Evolutionary conservation across 2,888 invertebrate species (phyloP).

Genomic region (Cryptocephalus moraei): DNA sequence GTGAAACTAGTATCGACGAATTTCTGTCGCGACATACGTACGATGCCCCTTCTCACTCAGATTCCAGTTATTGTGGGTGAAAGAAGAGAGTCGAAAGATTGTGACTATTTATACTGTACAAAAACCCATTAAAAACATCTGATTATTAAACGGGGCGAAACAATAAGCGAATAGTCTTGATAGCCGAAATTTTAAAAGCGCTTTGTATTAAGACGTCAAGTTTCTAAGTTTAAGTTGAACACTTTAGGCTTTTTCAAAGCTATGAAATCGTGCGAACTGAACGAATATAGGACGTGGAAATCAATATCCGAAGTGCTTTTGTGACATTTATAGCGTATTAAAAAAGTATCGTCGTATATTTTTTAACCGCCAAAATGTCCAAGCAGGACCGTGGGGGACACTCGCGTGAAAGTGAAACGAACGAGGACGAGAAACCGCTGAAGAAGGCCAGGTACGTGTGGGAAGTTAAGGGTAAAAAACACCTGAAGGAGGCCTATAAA

Average conservation of each 20-base stretch:
- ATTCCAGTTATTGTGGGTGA: no score
- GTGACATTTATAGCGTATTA: no score
- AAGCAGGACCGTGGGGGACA: constrained; percentile 34
- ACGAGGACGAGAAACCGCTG: constrained; percentile 47
- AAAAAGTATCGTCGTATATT: no score
- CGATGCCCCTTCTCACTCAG: no score
- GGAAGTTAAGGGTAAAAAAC: constrained; percentile 57
- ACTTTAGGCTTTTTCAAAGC: neutral
- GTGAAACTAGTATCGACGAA: no score
- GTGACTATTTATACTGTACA: neutral
- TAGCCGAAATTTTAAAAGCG: neutral
- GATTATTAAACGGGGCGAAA: constrained; percentile 16
- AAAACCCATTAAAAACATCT: constrained; percentile 21
- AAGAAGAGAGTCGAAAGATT: no score
- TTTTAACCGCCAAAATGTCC: constrained; percentile 7
- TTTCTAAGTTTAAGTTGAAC: neutral
- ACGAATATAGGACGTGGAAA: neutral
- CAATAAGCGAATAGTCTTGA: constrained; percentile 5
- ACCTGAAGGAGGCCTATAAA: constrained; percentile 41
- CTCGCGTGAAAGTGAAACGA: constrained; percentile 42
- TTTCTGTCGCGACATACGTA: no score
- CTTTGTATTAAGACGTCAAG: neutral
- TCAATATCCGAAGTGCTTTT: neutral
- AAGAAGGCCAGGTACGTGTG: constrained; percentile 58
- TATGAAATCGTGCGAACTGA: neutral